Percentiles rank a stretch among this genome's conserved stretches.
phyloP scores from a whole-genome alignment of 2,113 vertebrate species.

The Genyomyrus donnyi region DNA sequence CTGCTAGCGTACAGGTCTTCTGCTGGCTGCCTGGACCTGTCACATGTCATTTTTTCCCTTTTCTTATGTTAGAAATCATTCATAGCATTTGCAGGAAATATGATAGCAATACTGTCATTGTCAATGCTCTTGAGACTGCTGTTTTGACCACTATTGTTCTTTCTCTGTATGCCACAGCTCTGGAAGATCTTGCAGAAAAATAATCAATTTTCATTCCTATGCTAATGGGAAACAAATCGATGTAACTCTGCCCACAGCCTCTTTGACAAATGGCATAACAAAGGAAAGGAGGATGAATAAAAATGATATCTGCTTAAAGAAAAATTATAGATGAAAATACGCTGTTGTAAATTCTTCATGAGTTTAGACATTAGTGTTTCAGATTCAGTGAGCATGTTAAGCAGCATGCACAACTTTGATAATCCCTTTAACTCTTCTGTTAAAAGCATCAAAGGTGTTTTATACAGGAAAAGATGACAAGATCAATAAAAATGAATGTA shows the following conservation, averaged over 20 bases:
- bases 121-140: not conserved
- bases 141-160: not conserved
- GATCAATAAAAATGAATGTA: not conserved
- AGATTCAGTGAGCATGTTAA: not conserved
- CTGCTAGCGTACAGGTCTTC: not conserved
- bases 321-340: not conserved
- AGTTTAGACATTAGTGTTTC: not conserved
- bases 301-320: not conserved
- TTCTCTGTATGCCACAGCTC: not conserved
- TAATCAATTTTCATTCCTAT: slow-evolving; percentile 5
- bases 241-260: not conserved
- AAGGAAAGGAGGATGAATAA: not conserved
- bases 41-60: not conserved
- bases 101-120: not conserved
- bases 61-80: not conserved
- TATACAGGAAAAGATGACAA: not conserved
- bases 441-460: not conserved
- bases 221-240: slow-evolving; percentile 2
- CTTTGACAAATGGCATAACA: not conserved
- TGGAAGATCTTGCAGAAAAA: not conserved
- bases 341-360: not conserved
- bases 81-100: not conserved
- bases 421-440: not conserved
- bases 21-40: not conserved
- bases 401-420: not conserved